Evolutionary conservation across 2,113 vertebrate species (phyloP).

Genomic region (Tor tambroides): DNA sequence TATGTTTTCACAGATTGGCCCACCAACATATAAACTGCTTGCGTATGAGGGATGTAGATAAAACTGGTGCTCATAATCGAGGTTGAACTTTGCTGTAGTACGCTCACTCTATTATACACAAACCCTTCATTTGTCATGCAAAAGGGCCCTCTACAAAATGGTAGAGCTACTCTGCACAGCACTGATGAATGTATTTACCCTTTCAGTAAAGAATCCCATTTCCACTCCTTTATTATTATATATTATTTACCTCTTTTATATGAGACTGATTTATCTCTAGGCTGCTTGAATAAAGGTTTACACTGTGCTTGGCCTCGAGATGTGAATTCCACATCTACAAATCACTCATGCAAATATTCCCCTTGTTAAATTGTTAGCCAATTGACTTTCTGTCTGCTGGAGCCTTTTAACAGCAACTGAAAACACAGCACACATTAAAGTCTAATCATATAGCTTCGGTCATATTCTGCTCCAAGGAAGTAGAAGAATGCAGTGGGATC

Average conservation of each 20-base stretch:
- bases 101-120: conserved; percentile 35
- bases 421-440: conserved; percentile 7
- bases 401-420: not conserved
- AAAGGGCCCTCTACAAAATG: conserved; percentile 39
- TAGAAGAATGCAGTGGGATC: not conserved
- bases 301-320: not conserved
- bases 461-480: not conserved
- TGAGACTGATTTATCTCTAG: conserved; percentile 37
- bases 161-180: conserved; percentile 40
- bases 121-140: conserved; percentile 54
- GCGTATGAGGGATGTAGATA: conserved; percentile 6
- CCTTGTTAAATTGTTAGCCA: conserved; percentile 20
- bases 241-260: conserved; percentile 47
- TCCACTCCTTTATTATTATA: conserved; percentile 52
- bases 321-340: conserved; percentile 2
- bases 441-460: conserved; percentile 2
- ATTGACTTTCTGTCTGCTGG: conserved; percentile 25
- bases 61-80: not conserved
- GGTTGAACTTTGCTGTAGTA: not conserved
- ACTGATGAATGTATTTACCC: conserved; percentile 59
- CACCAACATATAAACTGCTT: not conserved
- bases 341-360: conserved; percentile 12
- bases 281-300: conserved; percentile 36
- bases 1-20: not conserved
- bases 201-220: conserved; percentile 56